phyloP scores from a whole-genome alignment of 2,888 invertebrate species.

The Cynaeus angustus region DNA sequence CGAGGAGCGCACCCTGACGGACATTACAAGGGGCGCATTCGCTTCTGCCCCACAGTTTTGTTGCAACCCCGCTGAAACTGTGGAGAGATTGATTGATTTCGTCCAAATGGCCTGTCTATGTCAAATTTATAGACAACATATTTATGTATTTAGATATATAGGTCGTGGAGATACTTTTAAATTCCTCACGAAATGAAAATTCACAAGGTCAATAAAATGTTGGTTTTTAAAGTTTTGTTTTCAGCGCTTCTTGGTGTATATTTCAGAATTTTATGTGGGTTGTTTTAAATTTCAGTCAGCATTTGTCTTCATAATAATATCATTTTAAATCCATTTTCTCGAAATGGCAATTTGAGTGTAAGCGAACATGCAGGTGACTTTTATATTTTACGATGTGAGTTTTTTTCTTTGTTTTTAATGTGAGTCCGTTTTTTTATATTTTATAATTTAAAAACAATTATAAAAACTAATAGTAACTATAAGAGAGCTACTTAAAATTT shows the following conservation, averaged over 20 bases:
- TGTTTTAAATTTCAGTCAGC: background rate
- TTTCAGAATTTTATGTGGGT: background rate
- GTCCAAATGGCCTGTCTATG: slow-evolving; percentile 33
- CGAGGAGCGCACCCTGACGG: slow-evolving; percentile 54
- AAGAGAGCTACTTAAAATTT: too few species aligned
- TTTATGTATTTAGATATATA: slow-evolving; percentile 15
- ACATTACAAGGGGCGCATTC: slow-evolving; percentile 43
- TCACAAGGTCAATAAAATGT: too few species aligned
- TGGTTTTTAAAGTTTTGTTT: too few species aligned
- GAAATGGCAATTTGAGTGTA: background rate
- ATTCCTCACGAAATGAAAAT: too few species aligned
- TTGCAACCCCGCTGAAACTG: slow-evolving; percentile 24
- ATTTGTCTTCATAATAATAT: slow-evolving; percentile 8
- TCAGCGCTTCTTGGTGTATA: too few species aligned
- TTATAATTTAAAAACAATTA: too few species aligned
- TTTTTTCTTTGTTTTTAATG: too few species aligned
- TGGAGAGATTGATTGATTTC: slow-evolving; percentile 37
- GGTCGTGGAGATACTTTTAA: too few species aligned
- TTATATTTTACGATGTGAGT: too few species aligned
- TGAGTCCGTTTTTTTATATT: too few species aligned
- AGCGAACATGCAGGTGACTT: too few species aligned
- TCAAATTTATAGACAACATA: slow-evolving; percentile 36
- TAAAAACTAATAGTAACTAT: too few species aligned
- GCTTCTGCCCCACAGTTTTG: slow-evolving; percentile 35
- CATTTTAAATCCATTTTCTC: background rate